Evolutionary conservation across 2,888 invertebrate genomes (phyloP).

Genomic region (Zhuqinia jingwanae): DNA sequence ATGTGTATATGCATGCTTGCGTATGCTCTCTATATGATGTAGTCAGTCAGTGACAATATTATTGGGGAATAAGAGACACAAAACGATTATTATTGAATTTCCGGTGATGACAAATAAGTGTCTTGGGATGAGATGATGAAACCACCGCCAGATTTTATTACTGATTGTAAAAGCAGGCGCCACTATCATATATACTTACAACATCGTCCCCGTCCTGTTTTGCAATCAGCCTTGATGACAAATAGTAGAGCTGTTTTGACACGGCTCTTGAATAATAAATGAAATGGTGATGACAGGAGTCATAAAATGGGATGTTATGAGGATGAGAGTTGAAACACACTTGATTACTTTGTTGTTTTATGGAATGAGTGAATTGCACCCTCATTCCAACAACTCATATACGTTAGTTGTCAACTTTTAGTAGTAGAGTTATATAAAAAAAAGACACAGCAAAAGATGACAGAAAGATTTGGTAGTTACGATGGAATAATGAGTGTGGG

Average conservation of each 20-base stretch:
- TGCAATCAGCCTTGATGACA: neutral
- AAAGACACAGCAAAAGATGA: no score
- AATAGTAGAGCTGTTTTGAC: neutral
- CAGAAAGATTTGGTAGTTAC: no score
- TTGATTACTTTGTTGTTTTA: constrained; percentile 42
- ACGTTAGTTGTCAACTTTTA: no score
- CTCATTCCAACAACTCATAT: neutral
- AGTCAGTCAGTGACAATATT: neutral
- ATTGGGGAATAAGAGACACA: neutral
- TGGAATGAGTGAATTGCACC: constrained; percentile 12
- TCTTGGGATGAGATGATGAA: constrained; percentile 17
- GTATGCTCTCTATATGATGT: neutral
- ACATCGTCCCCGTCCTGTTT: no score
- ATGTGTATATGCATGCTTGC: neutral
- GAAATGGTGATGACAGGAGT: constrained; percentile 16
- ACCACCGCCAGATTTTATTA: constrained; percentile 16
- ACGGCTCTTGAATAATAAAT: constrained; percentile 10
- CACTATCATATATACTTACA: no score
- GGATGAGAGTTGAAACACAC: neutral
- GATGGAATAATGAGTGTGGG: no score
- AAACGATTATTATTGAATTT: constrained; percentile 30
- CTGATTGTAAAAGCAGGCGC: constrained; percentile 35
- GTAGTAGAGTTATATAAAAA: no score
- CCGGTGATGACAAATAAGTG: constrained; percentile 36
- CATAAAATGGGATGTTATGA: constrained; percentile 38